Evolutionary conservation across 2,888 invertebrate species (phyloP), one percentile per base, ranked within the genome.

Genomic region (Syrphus vitripennis): DNA sequence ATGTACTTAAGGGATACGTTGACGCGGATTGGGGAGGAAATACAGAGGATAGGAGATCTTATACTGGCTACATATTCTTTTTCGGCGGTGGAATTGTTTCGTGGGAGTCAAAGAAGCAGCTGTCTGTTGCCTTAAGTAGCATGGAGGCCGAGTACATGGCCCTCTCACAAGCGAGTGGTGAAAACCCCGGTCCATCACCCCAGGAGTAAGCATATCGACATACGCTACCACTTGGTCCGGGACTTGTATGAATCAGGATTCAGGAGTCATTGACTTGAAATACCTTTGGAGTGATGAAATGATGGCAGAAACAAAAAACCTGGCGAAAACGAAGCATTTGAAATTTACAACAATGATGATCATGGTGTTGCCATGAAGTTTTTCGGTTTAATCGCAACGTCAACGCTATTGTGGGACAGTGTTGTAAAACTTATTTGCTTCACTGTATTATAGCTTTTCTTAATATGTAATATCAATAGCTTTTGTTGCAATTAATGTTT

Each of bases 281-380:
- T 71, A 57, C n/a, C 24, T 71, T 4, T 57, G 42, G 14, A 42
- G 37, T 40, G 34, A 29, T 26, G 67, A 74, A 24, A 80, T 74
- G 74, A 45, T 63, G 5, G 55, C 71, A n/a, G 79, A 79, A 14
- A 72, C 55, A 1, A 79, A 78, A 40, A 72, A 65, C 42, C 14
- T 42, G 16, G 42, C 42, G 3, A 42, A n/a, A n/a, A n/a, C n/a
- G n/a, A n/a, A n/a, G n/a, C n/a, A n/a, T n/a, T n/a, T n/a, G n/a
- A n/a, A n/a, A 42, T 26, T 26, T 26, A 26, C 26, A 26, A 26
- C 26, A 26, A 26, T 26, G 26, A 26, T 26, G 26, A 26, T 3
- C 26, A 26, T 26, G 26, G 3, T 26, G 26, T 26, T 26, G 26
- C 26, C 26, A 26, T 26, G 26, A 26, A 26, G 26, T 26, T 26